Evolutionary conservation across 2,888 invertebrate genomes (phyloP).

Genomic region (Petrolisthes cinctipes): DNA sequence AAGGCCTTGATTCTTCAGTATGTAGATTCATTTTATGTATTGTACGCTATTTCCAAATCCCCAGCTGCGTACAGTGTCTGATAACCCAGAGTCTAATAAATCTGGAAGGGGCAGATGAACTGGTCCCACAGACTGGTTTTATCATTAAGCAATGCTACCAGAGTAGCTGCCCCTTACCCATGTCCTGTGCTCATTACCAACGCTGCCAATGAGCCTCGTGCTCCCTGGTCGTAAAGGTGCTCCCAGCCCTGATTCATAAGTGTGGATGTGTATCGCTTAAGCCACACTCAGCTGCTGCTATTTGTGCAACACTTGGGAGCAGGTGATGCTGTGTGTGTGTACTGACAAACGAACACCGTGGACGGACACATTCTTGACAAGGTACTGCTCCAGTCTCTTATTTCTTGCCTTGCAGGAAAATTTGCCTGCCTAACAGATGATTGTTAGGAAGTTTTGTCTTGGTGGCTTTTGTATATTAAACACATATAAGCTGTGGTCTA

Average conservation of each 20-base stretch:
- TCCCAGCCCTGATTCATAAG: constrained; percentile 56
- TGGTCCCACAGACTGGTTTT: constrained; percentile 47
- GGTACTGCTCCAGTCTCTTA: constrained; percentile 45
- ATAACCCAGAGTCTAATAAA: constrained; percentile 51
- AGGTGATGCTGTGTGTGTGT: constrained; percentile 48
- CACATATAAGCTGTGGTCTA: constrained; percentile 55
- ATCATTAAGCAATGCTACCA: constrained; percentile 38
- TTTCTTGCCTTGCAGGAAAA: constrained; percentile 54
- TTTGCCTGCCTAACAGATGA: constrained; percentile 62
- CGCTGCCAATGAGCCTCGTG: constrained; percentile 57
- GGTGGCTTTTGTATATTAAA: constrained; percentile 59
- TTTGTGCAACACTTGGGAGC: constrained; percentile 52
- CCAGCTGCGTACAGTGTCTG: constrained; percentile 57
- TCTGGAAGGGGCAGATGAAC: constrained; percentile 53
- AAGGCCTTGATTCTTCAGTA: constrained; percentile 53
- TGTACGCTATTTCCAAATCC: constrained; percentile 56
- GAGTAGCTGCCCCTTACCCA: constrained; percentile 50
- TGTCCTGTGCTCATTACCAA: constrained; percentile 62
- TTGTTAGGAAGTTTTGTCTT: constrained; percentile 62
- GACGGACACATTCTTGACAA: constrained; percentile 38
- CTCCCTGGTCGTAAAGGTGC: constrained; percentile 59
- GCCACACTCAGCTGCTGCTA: constrained; percentile 58
- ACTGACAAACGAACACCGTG: constrained; percentile 44
- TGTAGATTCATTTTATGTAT: constrained; percentile 58
- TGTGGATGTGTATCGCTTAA: constrained; percentile 55